These are phyloP conservation scores for Chaenodraco wilsoni DNA, from an alignment of 2,797 vertebrate species.

Conservation along the genomic window DNA sequence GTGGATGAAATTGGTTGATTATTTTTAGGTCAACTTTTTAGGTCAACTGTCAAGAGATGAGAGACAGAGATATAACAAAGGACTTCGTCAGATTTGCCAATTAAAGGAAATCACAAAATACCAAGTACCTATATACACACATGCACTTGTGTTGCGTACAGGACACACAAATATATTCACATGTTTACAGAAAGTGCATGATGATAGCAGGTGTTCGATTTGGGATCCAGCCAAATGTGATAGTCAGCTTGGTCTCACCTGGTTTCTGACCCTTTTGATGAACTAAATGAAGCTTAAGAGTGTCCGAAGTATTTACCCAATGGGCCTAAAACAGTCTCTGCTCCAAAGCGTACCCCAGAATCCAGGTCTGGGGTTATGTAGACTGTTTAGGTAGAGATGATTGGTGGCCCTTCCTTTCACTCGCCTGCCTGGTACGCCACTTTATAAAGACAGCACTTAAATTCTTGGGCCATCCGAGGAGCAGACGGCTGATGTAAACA, in stretches of 20 bases:
- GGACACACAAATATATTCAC: neutral
- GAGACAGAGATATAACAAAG: neutral
- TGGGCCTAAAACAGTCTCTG: conserved; percentile 52
- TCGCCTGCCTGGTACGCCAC: conserved; percentile 69
- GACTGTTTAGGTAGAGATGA: conserved; percentile 84
- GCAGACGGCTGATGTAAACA: conserved; percentile 81
- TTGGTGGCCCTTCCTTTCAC: conserved; percentile 80
- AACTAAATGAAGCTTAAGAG: conserved; percentile 50
- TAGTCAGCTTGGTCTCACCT: conserved; percentile 55
- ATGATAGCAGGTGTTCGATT: conserved; percentile 14
- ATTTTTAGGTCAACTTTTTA: neutral
- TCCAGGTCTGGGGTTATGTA: conserved; percentile 71
- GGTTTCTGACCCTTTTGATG: conserved; percentile 54
- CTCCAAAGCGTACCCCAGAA: conserved; percentile 53
- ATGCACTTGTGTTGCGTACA: neutral
- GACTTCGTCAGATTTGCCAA: neutral
- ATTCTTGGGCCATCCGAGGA: conserved; percentile 71
- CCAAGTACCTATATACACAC: neutral
- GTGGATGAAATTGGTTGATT: neutral
- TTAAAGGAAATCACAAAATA: neutral
- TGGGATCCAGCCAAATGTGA: conserved; percentile 39
- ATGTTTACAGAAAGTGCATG: neutral
- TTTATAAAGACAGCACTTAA: conserved; percentile 82
- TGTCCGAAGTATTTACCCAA: conserved; percentile 69
- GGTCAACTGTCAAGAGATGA: neutral